These are phyloP conservation scores for Halcyon leucocephala DNA, from an alignment of 2,797 vertebrate species.

Conservation along the genomic window DNA sequence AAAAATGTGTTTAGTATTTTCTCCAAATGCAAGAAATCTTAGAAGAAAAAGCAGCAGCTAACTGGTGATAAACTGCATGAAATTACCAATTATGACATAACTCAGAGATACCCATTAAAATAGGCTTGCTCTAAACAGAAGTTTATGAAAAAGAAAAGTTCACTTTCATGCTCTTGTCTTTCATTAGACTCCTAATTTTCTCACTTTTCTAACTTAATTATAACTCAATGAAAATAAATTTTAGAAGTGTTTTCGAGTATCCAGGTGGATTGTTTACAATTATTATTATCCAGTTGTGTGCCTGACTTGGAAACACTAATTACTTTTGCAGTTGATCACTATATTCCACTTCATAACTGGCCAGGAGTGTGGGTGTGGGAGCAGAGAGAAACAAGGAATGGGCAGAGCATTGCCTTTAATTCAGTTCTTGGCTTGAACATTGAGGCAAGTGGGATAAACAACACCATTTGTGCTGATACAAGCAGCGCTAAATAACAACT, in stretches of 20 bases:
- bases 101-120: neutral
- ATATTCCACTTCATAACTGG: neutral
- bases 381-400: neutral
- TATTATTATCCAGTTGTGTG: neutral
- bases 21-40: neutral
- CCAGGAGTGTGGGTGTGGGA: neutral
- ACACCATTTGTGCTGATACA: fast-evolving
- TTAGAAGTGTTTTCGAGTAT: neutral
- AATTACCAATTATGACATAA: neutral
- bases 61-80: neutral
- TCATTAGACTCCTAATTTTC: neutral
- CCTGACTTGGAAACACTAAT: neutral
- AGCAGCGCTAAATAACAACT: neutral
- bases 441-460: neutral
- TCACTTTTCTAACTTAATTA: neutral
- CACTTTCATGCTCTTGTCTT: neutral
- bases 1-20: neutral
- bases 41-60: neutral
- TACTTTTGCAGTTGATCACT: neutral
- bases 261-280: neutral
- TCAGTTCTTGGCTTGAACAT: neutral
- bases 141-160: neutral
- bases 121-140: neutral
- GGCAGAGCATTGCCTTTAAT: neutral
- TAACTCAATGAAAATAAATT: slow-evolving; percentile 1